A percentile compares a stretch with the other conserved stretches of the same genome.
Evolutionary conservation across 2,113 vertebrate species (phyloP).

Genomic region (Craseonycteris thonglongyai): DNA sequence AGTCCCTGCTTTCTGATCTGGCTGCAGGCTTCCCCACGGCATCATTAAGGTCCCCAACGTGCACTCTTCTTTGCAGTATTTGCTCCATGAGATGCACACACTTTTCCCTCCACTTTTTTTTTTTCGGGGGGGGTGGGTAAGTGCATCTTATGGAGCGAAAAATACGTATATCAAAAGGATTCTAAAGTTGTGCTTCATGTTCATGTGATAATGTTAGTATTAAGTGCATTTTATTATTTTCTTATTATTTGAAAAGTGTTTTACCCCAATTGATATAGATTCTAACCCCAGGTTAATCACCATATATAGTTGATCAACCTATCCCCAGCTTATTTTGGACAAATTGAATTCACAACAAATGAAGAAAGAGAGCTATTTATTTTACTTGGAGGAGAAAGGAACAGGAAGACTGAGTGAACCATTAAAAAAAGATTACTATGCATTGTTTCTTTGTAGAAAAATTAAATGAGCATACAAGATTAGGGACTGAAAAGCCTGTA

Average conservation of each 20-base stretch:
- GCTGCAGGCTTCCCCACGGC: no score
- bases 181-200: neutral
- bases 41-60: no score
- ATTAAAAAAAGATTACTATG: neutral
- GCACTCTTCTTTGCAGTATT: no score
- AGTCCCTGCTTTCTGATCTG: no score
- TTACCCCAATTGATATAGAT: neutral
- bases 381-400: neutral
- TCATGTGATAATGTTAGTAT: neutral
- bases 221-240: neutral
- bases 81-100: no score
- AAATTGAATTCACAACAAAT: conserved; percentile 14
- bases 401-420: neutral
- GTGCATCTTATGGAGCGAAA: no score
- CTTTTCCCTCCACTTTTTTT: no score
- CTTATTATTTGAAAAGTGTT: neutral
- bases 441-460: neutral
- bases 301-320: neutral
- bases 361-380: neutral
- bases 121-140: no score
- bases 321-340: neutral
- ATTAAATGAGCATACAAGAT: neutral
- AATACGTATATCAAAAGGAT: neutral
- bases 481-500: neutral
- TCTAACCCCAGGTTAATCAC: neutral